phyloP scores from a whole-genome alignment of 2,113 vertebrate species.

The Stigmatopora argus region DNA sequence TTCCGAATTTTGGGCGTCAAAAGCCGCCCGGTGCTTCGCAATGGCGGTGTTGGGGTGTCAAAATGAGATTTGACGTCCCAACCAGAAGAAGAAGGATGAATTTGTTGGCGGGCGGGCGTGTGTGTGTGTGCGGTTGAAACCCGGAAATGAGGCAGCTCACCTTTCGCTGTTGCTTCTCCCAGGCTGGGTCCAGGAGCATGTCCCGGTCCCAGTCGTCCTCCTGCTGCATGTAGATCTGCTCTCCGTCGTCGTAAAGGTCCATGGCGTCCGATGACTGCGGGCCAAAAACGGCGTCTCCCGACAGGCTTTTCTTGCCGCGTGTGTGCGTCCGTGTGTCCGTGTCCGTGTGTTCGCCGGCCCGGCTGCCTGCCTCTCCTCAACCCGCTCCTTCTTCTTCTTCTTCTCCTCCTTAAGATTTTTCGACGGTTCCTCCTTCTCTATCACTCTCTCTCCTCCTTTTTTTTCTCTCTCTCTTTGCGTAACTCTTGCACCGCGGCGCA shows the following conservation, averaged over 20 bases:
- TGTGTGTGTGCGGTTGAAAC: background rate
- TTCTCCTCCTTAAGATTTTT: constrained; percentile 48
- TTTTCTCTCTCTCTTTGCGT: background rate
- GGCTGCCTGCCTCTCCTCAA: constrained; percentile 8
- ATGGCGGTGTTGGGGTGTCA: background rate
- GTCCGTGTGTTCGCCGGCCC: background rate
- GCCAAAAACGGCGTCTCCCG: background rate
- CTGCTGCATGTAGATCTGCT: constrained; percentile 72
- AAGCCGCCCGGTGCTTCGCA: too few species aligned
- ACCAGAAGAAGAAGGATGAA: background rate
- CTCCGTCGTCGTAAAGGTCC: constrained; percentile 19
- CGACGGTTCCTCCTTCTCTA: constrained; percentile 48
- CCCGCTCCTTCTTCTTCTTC: constrained; percentile 50
- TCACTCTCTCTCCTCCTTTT: constrained; percentile 21
- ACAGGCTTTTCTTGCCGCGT: constrained; percentile 4
- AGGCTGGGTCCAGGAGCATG: constrained; percentile 76
- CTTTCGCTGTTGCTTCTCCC: constrained; percentile 79
- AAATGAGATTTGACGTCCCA: background rate
- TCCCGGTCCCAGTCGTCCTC: constrained; percentile 79
- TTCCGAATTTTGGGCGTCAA: background rate
- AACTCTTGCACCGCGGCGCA: background rate
- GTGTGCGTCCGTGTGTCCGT: background rate
- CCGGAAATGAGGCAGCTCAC: constrained; percentile 34
- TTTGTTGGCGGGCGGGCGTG: background rate
- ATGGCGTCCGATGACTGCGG: background rate